Evolutionary conservation across 1,140 invertebrate genomes (phyloP), one percentile per base, ranked within the genome.

Genomic region (Harpegnathos saltator): DNA sequence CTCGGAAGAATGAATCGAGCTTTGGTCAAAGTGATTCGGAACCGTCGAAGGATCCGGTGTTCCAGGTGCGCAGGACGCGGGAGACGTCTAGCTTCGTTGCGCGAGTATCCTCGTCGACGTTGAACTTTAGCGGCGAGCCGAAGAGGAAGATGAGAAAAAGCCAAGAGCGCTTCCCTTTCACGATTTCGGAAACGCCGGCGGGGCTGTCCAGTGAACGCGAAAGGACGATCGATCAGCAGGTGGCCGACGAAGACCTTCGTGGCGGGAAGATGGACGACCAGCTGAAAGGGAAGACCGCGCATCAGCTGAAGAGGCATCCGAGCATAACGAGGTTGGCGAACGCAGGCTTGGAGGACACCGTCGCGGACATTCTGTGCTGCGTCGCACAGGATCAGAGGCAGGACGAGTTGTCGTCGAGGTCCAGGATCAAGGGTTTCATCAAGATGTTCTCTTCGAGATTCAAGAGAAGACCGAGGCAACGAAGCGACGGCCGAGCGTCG

Each of bases 91-190:
- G 59, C 3, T 63, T 29, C 22, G 68, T 22, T 48, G 59, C 54
- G 52, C 74, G 50, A 0, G 66, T 73, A 17, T 78, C 87, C 0
- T 82, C 69, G 29, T 91, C 91, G 1, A 88, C 63, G 48, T 84
- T 89, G 17, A 90, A 85, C 80, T 48, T 91, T 22, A 83, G 61
- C 26, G 63, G 52, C 15, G 83, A 91, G 15, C n/a, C 19, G 3
- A 80, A 65, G 38, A 85, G 38, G 1, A 71, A 81, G 24, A 84
- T 65, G 56, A 91, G 88, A 74, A 84, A 89, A 50, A 85, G 69
- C 26, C 91, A 90, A 26, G 89, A 93, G 54, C 91, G 90, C 52
- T 92, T 89, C 56, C 90, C 91, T 0, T 92, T 91, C 52, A 92
- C 92, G 17, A 92, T 93, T n/a, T 89, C 90, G 0, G 87, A 89